Evolutionary conservation across 1,140 invertebrate genomes (phyloP).

Genomic region (silkworm (Bombyx mori)): ASM3026992v2 NC_085121.1:10889501-10890000

Average conservation of each 20-base stretch:
- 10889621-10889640: conserved; percentile 10
- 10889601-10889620: conserved; percentile 79
- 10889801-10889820: conserved; percentile 14
- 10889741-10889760: conserved; percentile 2
- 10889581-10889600: conserved; percentile 78
- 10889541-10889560: conserved; percentile 88
- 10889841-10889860: conserved; percentile 13
- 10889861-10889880: conserved; percentile 40
- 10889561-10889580: conserved; percentile 75
- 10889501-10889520: conserved; percentile 93
- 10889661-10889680: background rate
- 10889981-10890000: conserved; percentile 44
- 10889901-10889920: conserved; percentile 63
- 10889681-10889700: too few relatives aligned
- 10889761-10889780: background rate
- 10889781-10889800: conserved; percentile 22
- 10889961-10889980: conserved; percentile 53
- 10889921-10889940: conserved; percentile 71
- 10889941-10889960: conserved; percentile 66
- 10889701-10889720: background rate
- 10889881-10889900: conserved; percentile 46
- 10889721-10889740: background rate
- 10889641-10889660: background rate
- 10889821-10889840: conserved; percentile 10
- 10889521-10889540: conserved; percentile 98